phyloP scores from a whole-genome alignment of 2,888 invertebrate genomes.

The Vesta saturnalis region DNA sequence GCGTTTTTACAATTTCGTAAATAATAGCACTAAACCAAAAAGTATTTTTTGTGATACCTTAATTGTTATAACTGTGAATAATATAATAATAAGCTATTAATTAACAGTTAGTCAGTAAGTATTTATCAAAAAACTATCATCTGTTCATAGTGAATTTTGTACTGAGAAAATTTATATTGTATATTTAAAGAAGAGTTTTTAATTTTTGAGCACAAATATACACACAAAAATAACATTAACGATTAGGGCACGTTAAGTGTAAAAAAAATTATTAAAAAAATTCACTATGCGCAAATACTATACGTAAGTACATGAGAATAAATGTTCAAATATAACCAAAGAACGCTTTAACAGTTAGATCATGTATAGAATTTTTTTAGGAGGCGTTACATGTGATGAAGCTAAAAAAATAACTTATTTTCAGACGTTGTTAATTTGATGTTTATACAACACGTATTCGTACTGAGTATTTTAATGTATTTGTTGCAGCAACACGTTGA shows the following conservation, averaged over 20 bases:
- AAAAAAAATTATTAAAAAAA: neutral
- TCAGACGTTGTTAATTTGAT: slow-evolving; percentile 14
- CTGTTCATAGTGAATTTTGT: slow-evolving; percentile 25
- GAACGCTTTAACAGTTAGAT: slow-evolving; percentile 30
- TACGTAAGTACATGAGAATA: slow-evolving; percentile 22
- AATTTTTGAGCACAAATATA: neutral
- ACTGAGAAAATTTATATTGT: no score
- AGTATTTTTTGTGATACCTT: slow-evolving; percentile 61
- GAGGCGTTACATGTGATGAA: slow-evolving; percentile 28
- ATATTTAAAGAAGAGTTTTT: neutral
- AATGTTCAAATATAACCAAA: slow-evolving; percentile 34
- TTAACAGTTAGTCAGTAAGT: slow-evolving; percentile 8
- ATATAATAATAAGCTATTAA: slow-evolving; percentile 23
- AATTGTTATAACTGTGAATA: slow-evolving; percentile 48
- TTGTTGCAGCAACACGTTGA: slow-evolving; percentile 13
- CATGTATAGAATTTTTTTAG: slow-evolving; percentile 30
- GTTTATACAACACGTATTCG: neutral
- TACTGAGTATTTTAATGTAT: slow-evolving; percentile 5
- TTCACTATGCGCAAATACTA: slow-evolving; percentile 10
- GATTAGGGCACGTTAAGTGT: no score
- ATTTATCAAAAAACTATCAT: slow-evolving; percentile 19
- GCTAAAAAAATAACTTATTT: slow-evolving; percentile 17
- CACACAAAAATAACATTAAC: neutral
- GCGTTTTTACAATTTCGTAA: no score
- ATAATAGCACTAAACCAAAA: slow-evolving; percentile 42